A percentile compares a stretch with the other conserved stretches of the same genome.
These are phyloP conservation scores for Lepilemur ruficaudatus DNA, from an alignment of 2,797 vertebrate genomes.

Conservation along the genomic window DNA sequence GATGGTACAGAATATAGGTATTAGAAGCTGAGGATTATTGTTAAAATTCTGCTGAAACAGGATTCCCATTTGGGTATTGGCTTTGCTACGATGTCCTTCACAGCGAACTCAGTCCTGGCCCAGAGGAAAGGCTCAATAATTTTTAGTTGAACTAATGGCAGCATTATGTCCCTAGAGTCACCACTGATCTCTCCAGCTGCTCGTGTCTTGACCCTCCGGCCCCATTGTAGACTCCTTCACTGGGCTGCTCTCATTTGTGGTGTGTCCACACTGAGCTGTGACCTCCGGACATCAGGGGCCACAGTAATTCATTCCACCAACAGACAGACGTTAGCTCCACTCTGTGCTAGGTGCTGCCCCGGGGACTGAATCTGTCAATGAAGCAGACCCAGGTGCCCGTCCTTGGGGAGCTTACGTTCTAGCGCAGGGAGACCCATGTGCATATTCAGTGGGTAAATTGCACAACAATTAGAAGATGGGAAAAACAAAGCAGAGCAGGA, in stretches of 20 bases:
- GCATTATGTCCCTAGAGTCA: background rate
- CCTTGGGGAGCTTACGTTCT: background rate
- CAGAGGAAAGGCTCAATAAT: background rate
- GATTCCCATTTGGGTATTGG: background rate
- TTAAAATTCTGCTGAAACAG: background rate
- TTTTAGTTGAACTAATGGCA: background rate
- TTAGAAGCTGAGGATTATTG: background rate
- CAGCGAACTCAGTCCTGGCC: background rate
- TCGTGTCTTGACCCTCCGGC: background rate
- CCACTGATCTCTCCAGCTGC: background rate
- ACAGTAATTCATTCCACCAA: background rate
- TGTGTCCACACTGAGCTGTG: background rate
- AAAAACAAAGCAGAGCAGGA: background rate
- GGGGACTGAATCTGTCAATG: background rate
- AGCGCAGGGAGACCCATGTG: background rate
- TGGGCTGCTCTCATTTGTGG: background rate
- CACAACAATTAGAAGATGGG: background rate
- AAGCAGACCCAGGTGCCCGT: background rate
- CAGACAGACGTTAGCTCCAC: background rate
- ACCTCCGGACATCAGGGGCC: background rate
- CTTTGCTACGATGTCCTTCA: background rate
- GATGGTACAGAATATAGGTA: background rate
- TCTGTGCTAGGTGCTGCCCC: background rate
- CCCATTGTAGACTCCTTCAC: background rate
- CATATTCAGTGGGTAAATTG: background rate